These are phyloP conservation scores for Psettodes erumei DNA, from an alignment of 2,113 vertebrate species.

Conservation along the genomic window DNA sequence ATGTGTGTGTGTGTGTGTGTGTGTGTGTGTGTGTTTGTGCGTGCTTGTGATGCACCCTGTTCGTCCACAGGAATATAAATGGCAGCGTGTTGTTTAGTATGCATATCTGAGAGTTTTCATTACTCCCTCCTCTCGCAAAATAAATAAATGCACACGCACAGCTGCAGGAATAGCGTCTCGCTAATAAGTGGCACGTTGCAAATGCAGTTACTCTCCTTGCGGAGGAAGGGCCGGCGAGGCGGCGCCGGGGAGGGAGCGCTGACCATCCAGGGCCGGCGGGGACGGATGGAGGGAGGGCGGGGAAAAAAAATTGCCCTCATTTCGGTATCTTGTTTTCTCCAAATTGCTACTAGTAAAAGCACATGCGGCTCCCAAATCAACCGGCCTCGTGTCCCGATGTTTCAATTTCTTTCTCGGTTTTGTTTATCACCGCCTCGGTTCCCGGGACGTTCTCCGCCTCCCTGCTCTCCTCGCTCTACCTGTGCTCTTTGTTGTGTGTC, in stretches of 20 bases:
- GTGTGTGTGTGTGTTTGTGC: neutral
- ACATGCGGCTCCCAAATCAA: conserved; percentile 63
- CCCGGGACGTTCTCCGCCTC: neutral
- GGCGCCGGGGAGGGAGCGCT: conserved; percentile 27
- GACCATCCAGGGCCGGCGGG: conserved; percentile 41
- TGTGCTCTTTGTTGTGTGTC: conserved; percentile 1
- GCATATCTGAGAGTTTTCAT: conserved; percentile 47
- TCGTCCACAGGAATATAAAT: conserved; percentile 68
- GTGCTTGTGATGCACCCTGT: conserved; percentile 2
- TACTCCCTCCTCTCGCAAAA: neutral
- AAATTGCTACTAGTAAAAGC: conserved; percentile 71
- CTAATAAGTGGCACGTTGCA: neutral
- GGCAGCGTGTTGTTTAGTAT: conserved; percentile 55
- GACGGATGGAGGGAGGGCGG: too few species aligned
- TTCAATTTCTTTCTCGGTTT: conserved; percentile 56
- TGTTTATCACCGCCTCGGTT: conserved; percentile 44
- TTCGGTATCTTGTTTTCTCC: conserved; percentile 66
- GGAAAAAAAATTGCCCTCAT: conserved; percentile 66
- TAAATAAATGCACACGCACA: conserved; percentile 17
- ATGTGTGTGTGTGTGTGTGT: neutral
- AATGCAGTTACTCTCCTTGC: conserved; percentile 21
- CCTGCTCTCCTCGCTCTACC: neutral
- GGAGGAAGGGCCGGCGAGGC: conserved; percentile 12
- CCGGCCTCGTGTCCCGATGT: conserved; percentile 41
- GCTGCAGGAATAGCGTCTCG: conserved; percentile 19